Base-by-base conservation (phyloP, 2,797 vertebrate genomes). In the Pempheris klunzingeri region DNA sequence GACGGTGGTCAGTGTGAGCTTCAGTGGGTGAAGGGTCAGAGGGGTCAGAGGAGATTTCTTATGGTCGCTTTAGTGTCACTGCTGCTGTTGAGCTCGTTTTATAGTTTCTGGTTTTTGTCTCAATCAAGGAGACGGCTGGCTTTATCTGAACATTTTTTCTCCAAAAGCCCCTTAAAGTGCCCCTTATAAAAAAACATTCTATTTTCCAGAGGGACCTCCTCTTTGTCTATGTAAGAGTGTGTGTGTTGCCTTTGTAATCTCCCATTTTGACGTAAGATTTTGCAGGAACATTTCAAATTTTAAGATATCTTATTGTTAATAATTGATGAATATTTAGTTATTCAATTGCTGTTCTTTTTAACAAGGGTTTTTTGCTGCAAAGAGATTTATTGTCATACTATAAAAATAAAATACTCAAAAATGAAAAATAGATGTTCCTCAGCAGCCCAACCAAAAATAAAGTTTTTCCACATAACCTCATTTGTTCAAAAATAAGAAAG, bases 21-120 rank as follows among this genome's bases (percentile, higher is more conserved):
- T 61, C 28, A 62, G 57, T 20, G 28, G 83, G 72, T 50, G n/a
- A 86, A 71, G 84, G 87, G 82, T 88, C 4, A 77, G 69, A 65
- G 28, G 22, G 55, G 66, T 55, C 41, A 26, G 50, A 15, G 26
- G 12, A 67, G 57, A 74, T 70, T 62, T 73, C 43, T 54, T 46
- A 79, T 60, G 22, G 46, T 18, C 63, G 39, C 28, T 47, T 24
- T 32, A 18, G 24, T 64, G 22, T 58, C 7, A 18, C 39, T 43
- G 52, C n/a, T 54, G 66, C 47, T 20, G 34, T 9, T 24, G 18
- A 17, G n/a, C 20, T 54, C 15, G 46, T 26, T 32, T 44, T 18
- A 30, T 22, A 5, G 12, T 44, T 13, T 28, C 5, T 38, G 7
- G 38, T n/a, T 28, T 65, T 17, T 55, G 22, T 50, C 9, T 41